Base-by-base conservation (phyloP, 1,140 invertebrate genomes). In the Andricus grossulariae region DNA sequence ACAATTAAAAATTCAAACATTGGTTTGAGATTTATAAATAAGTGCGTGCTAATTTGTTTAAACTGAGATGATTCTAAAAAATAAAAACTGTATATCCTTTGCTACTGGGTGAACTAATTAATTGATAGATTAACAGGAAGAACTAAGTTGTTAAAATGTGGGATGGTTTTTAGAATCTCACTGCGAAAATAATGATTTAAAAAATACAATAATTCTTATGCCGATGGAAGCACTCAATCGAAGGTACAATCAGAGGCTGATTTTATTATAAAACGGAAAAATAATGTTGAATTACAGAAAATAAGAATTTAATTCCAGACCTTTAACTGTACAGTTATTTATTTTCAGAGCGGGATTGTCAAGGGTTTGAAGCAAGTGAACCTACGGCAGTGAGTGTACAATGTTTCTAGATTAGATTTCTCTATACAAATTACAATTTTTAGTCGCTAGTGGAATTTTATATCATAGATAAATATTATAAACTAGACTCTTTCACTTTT, bases 341-440 rank as follows among this genome's bases (percentile, higher is more conserved):
- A 39, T 66, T 39, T 39, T 66, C 16, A 45, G 39, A 18, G 60
- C 32, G 7, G 60, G 60, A 66, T 66, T 66, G 60, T 66, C 60
- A 66, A 66, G 25, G 21, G 25, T 66, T 66, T 25, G 16, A 66
- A 60, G n/a, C 6, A 25, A 66, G 45, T 21, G 60, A 13, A 39
- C 25, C 60, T 66, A 66, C 60, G 60, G 25, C 25, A 66, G 60
- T 66, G 25, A 39, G 60, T 66, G 13, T 45, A 16, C 32, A 16
- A 32, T 66, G n/a, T 45, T 66, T 39, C 25, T 45, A 39, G 13
- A 66, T 66, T 39, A 39, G 39, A 25, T 39, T 66, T 66, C 16
- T 66, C 25, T 39, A 39, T 66, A 66, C 32, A 66, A 66, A 66
- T 39, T 66, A 66, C 60, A 66, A 66, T 39, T 66, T 45, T 55